Evolutionary conservation across 2,797 vertebrate species (phyloP), one percentile per base, ranked within the genome.

Genomic region (Lutjanus campechanus): DNA sequence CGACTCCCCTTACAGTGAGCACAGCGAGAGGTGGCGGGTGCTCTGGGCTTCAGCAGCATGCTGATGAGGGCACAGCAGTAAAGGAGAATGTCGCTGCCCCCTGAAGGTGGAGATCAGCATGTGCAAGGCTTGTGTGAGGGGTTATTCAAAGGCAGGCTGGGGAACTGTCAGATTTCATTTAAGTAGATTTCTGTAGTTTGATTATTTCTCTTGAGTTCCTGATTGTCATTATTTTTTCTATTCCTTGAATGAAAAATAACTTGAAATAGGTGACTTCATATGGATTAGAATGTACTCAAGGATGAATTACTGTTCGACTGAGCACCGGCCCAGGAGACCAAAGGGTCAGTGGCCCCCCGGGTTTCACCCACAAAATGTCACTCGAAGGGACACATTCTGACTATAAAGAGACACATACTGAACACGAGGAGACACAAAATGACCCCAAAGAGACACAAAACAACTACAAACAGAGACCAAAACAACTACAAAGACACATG

Each of bases 81-180:
- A 9, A 77, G 77, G 81, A 92, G 89, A 90, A 86, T 86, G 87
- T 13, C 75, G 47, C 93, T 95, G 95, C 95, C 95, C 93, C 93
- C 95, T 86, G 43, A 76, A 90, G 95, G 88, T 17, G 2, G 53
- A 84, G 20, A 69, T n/a, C 46, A 44, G 86, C 67, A 74, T 67
- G 73, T 89, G 85, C 91, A 87, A 46, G 3, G 8, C 64, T 43
- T 8, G 19, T 54, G 46, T n/a, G 47, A 65, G 44, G 41, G 43
- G 49, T 10, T 4, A 11, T 19, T 40, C 41, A 44, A 16, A 49
- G 20, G 4, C 9, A 46, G 70, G 15, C 55, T 46, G 40, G 19
- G 43, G 66, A 66, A 22, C 61, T 54, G 46, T 46, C 49, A 53
- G 36, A 74, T 75, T 71, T 58, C 16, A 76, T 54, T 60, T 5